phyloP scores from a whole-genome alignment of 1,140 invertebrate genomes.

The Samia ricini region DNA sequence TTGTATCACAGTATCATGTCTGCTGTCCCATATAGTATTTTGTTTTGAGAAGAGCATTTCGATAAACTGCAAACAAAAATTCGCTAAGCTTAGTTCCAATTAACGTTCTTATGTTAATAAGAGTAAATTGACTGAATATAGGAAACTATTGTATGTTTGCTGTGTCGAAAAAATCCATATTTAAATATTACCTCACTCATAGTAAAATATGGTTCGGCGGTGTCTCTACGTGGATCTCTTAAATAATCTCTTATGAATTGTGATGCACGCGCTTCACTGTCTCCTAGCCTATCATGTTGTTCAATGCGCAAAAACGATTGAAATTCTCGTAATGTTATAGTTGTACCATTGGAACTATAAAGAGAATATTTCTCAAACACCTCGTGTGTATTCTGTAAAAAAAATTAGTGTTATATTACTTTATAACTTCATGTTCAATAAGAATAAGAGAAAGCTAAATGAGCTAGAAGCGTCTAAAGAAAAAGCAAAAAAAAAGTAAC shows the following conservation, averaged over 20 bases:
- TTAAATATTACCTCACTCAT: constrained; percentile 80
- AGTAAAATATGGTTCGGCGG: constrained; percentile 89
- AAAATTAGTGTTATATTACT: neutral
- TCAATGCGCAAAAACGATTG: constrained; percentile 88
- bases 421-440: too few relatives aligned
- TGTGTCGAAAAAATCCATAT: neutral
- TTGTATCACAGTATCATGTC: constrained; percentile 87
- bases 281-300: constrained; percentile 85
- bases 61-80: constrained; percentile 83
- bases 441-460: too few relatives aligned
- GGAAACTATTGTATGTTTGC: neutral
- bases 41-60: constrained; percentile 96
- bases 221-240: constrained; percentile 87
- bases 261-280: constrained; percentile 81
- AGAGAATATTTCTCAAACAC: constrained; percentile 79
- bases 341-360: constrained; percentile 82
- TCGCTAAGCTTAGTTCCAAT: neutral
- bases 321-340: constrained; percentile 87
- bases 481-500: too few relatives aligned
- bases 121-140: neutral
- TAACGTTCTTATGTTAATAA: neutral
- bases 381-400: constrained; percentile 78
- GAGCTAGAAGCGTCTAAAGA: too few relatives aligned
- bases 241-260: constrained; percentile 88
- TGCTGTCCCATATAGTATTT: constrained; percentile 93